Evolutionary conservation across 2,888 invertebrate genomes (phyloP), one percentile per base, ranked within the genome.

Genomic region (Chrysolina americana): DNA sequence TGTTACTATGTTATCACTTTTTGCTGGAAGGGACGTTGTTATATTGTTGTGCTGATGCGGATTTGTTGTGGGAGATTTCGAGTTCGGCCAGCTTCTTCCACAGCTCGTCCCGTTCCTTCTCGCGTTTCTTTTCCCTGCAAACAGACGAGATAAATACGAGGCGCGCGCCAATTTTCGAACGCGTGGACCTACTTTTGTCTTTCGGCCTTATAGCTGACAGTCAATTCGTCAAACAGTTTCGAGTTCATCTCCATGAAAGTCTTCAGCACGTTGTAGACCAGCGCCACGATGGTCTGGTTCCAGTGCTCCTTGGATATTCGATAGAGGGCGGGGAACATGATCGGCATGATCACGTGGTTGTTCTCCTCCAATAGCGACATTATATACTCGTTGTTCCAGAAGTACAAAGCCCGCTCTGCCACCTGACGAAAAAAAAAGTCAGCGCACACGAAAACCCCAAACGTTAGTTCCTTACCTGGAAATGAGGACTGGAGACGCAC

Each of bases 201-300:
- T 90, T 99, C 99, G 86, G 97, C 96, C 91, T 99, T 99, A 91
- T 99, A 99, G 90, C 97, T 97, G 86, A 98, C 95, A 87, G 99
- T 97, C 89, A 99, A 93, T 91, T 99, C 99, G 89, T 99, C 99
- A 88, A 99, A 99, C 82, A 99, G 92, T 89, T 98, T 98, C 87
- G 98, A 98, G 92, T 99, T 99, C 99, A 99, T 99, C 90, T 99
- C 99, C 99, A 99, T 99, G 90, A 99, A 99, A 73, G 99, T 95
- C 91, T 99, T 99, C 86, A 99, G 94, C 87, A 99, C 99, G 90
- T 99, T 99, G 91, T 99, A 99, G 85, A 99, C 98, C 85, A 99
- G 94, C 77, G 98, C 98, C 83, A 99, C 97, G 86, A 99, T 99
- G 81, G 99, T 99, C 90, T 98, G 99, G 91, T 99, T 99, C 99